A percentile compares a stretch with the other conserved stretches of the same genome.
Conservation (phyloP, 2,113 vertebrate genomes). For the Oreochromis tanganicae region DNA sequence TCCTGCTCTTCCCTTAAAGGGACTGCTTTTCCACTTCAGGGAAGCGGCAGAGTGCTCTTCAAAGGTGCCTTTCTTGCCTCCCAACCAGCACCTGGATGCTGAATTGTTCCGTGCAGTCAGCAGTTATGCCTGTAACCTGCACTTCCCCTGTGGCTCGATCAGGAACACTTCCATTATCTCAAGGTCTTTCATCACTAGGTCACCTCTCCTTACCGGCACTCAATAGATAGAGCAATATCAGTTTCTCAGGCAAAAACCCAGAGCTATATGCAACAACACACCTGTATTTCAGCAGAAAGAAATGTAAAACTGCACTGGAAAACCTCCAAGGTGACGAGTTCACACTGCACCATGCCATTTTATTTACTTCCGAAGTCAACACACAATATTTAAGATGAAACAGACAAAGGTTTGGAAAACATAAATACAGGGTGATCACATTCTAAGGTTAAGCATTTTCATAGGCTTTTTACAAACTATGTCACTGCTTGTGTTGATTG, state of each 20-base stretch:
- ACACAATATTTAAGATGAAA: neutral
- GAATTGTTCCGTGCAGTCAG: slow-evolving; percentile 34
- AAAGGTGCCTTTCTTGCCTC: neutral
- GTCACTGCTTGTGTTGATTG: neutral
- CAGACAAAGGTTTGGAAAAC: neutral
- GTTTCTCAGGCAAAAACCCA: neutral
- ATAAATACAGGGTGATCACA: neutral
- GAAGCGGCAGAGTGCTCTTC: slow-evolving; percentile 1
- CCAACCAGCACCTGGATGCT: slow-evolving; percentile 37
- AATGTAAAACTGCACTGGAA: neutral
- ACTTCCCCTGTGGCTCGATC: slow-evolving; percentile 29
- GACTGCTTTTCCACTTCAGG: neutral
- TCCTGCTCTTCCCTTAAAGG: neutral
- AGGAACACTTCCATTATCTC: slow-evolving; percentile 45
- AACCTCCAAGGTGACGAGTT: neutral
- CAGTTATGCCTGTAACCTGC: slow-evolving; percentile 26
- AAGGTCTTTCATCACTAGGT: slow-evolving; percentile 42
- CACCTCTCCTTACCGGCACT: neutral
- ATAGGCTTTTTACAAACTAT: neutral
- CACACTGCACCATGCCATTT: neutral
- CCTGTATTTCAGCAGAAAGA: neutral
- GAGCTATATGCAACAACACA: neutral
- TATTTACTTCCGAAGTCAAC: neutral
- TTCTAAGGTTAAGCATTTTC: neutral
- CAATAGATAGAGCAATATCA: neutral